phyloP scores from a whole-genome alignment of 2,888 invertebrate species.

The Anaspis maculata region DNA sequence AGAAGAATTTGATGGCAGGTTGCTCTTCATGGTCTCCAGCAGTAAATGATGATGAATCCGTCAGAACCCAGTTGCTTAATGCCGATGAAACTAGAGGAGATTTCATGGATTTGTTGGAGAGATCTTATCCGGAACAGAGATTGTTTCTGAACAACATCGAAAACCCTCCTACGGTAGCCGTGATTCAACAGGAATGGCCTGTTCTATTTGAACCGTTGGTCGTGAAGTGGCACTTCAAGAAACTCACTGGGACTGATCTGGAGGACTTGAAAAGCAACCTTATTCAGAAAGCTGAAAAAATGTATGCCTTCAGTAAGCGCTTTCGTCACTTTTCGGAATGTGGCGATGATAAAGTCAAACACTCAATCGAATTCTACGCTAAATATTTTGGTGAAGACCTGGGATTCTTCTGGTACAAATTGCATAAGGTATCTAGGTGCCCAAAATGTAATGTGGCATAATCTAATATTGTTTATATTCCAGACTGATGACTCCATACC shows the following conservation, averaged over 20 bases:
- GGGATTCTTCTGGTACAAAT: too few species aligned
- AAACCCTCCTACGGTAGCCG: not conserved
- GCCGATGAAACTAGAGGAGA: not conserved
- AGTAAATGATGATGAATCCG: not conserved
- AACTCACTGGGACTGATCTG: not conserved
- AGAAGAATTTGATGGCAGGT: not conserved
- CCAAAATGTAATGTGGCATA: too few species aligned
- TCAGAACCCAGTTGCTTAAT: not conserved
- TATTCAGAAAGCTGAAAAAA: too few species aligned
- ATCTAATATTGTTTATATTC: too few species aligned
- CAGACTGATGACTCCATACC: too few species aligned
- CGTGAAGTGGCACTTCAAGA: not conserved
- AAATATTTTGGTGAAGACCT: too few species aligned
- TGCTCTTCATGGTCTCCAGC: not conserved
- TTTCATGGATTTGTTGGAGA: not conserved
- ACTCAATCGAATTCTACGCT: too few species aligned
- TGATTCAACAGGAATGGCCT: not conserved
- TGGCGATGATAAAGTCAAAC: too few species aligned
- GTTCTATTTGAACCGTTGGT: not conserved
- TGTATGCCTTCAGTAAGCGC: too few species aligned
- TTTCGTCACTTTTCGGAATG: too few species aligned
- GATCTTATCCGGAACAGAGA: not conserved
- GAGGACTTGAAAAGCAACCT: too few species aligned
- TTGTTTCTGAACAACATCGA: not conserved
- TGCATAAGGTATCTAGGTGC: too few species aligned